Percentiles rank a stretch among this genome's conserved stretches.
phyloP scores from a whole-genome alignment of 2,888 invertebrate genomes.

The Aplocera efformata region DNA sequence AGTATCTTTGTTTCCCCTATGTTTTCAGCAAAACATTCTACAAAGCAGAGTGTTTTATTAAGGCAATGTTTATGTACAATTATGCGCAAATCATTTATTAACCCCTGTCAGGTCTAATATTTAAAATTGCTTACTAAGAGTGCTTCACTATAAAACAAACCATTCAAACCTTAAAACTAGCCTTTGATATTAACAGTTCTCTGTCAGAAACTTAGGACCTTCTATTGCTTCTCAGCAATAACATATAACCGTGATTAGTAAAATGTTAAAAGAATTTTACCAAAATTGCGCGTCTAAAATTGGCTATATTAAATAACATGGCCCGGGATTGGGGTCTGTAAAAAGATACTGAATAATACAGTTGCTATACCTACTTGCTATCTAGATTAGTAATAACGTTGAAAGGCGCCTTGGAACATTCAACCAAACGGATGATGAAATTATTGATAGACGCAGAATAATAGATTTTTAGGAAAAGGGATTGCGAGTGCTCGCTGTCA shows the following conservation, averaged over 20 bases:
- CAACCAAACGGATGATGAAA: slow-evolving; percentile 34
- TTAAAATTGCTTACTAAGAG: too few relatives aligned
- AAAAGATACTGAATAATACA: slow-evolving; percentile 31
- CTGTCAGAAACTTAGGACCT: too few relatives aligned
- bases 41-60: too few relatives aligned
- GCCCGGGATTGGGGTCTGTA: slow-evolving; percentile 15
- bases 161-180: too few relatives aligned
- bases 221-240: slow-evolving; percentile 19
- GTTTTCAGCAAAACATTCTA: too few relatives aligned
- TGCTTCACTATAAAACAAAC: too few relatives aligned
- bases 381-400: slow-evolving; percentile 30
- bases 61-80: too few relatives aligned
- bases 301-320: slow-evolving; percentile 22
- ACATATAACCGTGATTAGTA: slow-evolving; percentile 13
- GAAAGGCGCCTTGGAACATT: slow-evolving; percentile 27
- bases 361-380: slow-evolving; percentile 20
- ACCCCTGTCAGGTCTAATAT: too few relatives aligned
- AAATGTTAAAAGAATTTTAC: slow-evolving; percentile 11
- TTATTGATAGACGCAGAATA: slow-evolving; percentile 37
- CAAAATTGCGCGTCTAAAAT: slow-evolving; percentile 27
- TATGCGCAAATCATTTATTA: too few relatives aligned
- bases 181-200: too few relatives aligned
- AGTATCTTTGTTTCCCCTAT: too few relatives aligned
- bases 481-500: slow-evolving; percentile 17
- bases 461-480: slow-evolving; percentile 27